phyloP scores from a whole-genome alignment of 1,140 invertebrate genomes.

The Camponotus pennsylvanicus region DNA sequence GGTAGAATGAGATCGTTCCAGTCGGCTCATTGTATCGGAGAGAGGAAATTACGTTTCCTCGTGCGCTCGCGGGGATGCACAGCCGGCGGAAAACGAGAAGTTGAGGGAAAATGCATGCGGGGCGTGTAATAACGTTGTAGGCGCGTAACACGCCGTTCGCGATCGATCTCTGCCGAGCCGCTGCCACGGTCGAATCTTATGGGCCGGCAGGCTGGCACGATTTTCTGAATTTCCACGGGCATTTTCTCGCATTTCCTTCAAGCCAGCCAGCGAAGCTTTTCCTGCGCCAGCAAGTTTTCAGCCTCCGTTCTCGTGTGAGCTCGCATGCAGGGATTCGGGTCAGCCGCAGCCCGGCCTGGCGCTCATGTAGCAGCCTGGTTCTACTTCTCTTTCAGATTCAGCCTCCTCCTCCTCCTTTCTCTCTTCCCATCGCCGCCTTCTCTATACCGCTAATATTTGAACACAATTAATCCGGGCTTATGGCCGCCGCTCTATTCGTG shows the following conservation, averaged over 20 bases:
- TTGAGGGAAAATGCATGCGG: slow-evolving; percentile 49
- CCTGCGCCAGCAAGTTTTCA: slow-evolving; percentile 84
- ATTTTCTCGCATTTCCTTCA: slow-evolving; percentile 80
- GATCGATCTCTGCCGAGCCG: slow-evolving; percentile 38
- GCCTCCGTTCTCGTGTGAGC: slow-evolving; percentile 66
- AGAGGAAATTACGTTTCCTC: slow-evolving; percentile 61
- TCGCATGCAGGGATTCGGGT: slow-evolving; percentile 77
- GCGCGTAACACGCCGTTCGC: slow-evolving; percentile 40
- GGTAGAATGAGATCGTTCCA: slow-evolving; percentile 26
- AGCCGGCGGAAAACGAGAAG: slow-evolving; percentile 51
- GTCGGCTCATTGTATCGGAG: slow-evolving; percentile 41
- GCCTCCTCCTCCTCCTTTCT: slow-evolving; percentile 9
- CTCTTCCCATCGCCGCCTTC: slow-evolving; percentile 34
- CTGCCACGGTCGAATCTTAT: slow-evolving; percentile 1
- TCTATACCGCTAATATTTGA: slow-evolving; percentile 81
- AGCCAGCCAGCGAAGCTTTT: slow-evolving; percentile 80
- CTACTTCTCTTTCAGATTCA: slow-evolving; percentile 24
- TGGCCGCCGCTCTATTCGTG: slow-evolving; percentile 55
- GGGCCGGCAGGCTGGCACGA: slow-evolving; percentile 36
- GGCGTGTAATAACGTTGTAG: slow-evolving; percentile 55
- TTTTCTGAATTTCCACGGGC: slow-evolving; percentile 80
- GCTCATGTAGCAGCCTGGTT: slow-evolving; percentile 43
- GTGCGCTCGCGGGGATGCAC: slow-evolving; percentile 19
- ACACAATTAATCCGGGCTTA: slow-evolving; percentile 82
- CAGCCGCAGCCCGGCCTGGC: slow-evolving; percentile 68